Evolutionary conservation across 2,888 invertebrate species (phyloP).

Genomic region (Digitonthophagus gazella): DNA sequence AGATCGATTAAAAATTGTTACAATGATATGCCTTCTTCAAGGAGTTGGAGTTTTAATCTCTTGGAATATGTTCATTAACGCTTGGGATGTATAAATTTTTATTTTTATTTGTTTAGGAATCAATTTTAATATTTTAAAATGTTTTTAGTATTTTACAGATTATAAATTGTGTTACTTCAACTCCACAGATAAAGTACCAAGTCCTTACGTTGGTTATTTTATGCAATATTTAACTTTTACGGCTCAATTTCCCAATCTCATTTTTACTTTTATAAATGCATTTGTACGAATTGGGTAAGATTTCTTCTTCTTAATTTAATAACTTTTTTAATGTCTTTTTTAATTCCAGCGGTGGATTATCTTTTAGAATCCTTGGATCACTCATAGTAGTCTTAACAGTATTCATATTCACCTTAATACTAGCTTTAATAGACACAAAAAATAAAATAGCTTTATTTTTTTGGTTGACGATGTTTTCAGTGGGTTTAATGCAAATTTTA

Average conservation of each 20-base stretch:
- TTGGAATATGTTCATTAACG: conserved; percentile 99
- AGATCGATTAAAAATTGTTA: conserved; percentile 71
- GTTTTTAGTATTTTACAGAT: conserved; percentile 66
- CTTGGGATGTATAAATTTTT: conserved; percentile 66
- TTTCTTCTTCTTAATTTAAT: not conserved
- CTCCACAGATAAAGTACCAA: conserved; percentile 52
- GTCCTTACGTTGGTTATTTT: conserved; percentile 69
- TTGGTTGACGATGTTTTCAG: conserved; percentile 79
- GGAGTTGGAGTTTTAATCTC: conserved; percentile 93
- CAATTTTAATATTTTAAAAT: conserved; percentile 30
- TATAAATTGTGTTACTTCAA: conserved; percentile 71
- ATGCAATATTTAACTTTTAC: conserved; percentile 83
- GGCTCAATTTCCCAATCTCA: conserved; percentile 88
- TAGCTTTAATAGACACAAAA: conserved; percentile 85
- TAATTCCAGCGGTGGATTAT: conserved; percentile 73
- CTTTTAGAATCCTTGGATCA: conserved; percentile 84
- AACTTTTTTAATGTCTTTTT: not conserved
- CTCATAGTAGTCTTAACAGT: conserved; percentile 73
- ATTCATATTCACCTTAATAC: conserved; percentile 79
- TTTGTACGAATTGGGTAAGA: conserved; percentile 70
- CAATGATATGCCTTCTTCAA: conserved; percentile 85
- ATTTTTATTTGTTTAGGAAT: not conserved
- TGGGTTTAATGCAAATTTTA: conserved; percentile 75
- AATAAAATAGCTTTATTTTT: conserved; percentile 78
- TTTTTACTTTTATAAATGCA: conserved; percentile 92